Evolutionary conservation across 2,113 vertebrate species (phyloP).

Genomic region (Martes martes): DNA sequence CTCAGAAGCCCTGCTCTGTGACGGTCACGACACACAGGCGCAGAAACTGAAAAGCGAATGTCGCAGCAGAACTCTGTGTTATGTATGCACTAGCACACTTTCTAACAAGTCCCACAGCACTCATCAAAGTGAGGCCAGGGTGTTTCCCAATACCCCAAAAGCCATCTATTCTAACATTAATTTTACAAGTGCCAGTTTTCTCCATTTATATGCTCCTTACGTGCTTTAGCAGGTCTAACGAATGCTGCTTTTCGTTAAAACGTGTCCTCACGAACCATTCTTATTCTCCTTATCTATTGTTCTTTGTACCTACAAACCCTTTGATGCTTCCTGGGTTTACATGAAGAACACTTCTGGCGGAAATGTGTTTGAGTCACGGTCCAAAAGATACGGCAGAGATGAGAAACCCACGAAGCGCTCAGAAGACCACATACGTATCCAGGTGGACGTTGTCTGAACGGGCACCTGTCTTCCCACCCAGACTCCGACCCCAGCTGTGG

Average conservation of each 20-base stretch:
- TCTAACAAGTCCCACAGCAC: background rate
- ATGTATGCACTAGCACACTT: background rate
- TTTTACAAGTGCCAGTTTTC: background rate
- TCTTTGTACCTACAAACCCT: background rate
- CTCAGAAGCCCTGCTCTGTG: background rate
- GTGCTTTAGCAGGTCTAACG: background rate
- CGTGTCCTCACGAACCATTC: background rate
- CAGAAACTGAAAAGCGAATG: background rate
- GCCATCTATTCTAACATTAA: background rate
- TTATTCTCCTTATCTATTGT: background rate
- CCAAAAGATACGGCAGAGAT: background rate
- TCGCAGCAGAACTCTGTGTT: background rate
- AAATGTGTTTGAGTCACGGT: background rate
- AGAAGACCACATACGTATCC: fast-evolving
- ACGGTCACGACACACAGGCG: background rate
- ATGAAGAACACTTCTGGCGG: background rate
- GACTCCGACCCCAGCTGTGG: background rate
- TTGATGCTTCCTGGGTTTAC: background rate
- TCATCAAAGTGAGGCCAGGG: background rate
- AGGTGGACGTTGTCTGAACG: background rate
- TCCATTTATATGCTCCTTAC: background rate
- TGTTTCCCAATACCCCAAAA: background rate
- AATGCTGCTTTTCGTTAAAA: background rate
- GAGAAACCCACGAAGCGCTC: background rate
- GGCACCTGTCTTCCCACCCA: background rate